Conservation (phyloP, 2,797 vertebrate species). For the Myotis planiceps region DNA sequence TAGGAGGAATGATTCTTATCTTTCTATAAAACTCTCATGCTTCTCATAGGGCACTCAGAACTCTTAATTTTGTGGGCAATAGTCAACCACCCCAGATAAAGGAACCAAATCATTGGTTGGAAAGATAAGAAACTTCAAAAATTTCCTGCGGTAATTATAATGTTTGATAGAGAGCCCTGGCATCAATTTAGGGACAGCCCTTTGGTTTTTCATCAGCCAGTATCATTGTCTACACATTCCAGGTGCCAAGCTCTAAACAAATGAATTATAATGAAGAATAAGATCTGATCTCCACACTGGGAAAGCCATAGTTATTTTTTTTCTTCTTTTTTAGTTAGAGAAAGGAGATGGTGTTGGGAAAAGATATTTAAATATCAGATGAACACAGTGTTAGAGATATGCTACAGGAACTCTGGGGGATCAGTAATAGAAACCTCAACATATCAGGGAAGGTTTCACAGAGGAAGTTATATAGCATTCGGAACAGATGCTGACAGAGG, state of each 20-base stretch:
- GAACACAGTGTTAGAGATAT: neutral
- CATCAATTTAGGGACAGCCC: neutral
- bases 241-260: neutral
- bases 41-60: neutral
- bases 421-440: neutral
- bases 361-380: neutral
- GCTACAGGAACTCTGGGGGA: too few relatives aligned
- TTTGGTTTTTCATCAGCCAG: neutral
- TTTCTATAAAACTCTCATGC: neutral
- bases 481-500: neutral
- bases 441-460: neutral
- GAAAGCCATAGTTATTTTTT: neutral
- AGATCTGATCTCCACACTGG: neutral
- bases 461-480: neutral
- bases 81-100: neutral
- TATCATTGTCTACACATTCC: neutral
- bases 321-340: neutral
- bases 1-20: neutral
- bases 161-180: neutral
- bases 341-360: neutral
- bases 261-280: neutral
- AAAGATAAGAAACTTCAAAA: neutral
- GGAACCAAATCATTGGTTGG: neutral
- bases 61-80: neutral
- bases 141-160: neutral